Percentiles rank a stretch among this genome's conserved stretches.
Evolutionary conservation across 2,888 invertebrate species (phyloP).

Genomic region (Pimpla rufipes): DNA sequence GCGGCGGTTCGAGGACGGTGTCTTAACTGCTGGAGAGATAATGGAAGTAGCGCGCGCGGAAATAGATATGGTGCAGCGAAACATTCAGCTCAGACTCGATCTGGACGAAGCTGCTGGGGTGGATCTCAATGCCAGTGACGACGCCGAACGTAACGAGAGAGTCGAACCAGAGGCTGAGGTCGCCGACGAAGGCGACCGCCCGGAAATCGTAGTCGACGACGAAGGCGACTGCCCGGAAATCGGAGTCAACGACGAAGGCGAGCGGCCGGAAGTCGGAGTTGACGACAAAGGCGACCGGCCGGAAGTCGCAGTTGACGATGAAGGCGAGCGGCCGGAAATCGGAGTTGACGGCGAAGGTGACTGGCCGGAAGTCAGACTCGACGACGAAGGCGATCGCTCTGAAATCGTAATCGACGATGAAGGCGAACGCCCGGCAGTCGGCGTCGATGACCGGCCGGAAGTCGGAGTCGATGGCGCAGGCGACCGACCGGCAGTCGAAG

Average conservation of each 20-base stretch:
- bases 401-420: too few relatives aligned
- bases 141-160: neutral
- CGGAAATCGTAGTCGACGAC: neutral
- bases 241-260: neutral
- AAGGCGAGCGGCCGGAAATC: too few relatives aligned
- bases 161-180: neutral
- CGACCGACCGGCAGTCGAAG: too few relatives aligned
- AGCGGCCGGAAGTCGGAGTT: neutral
- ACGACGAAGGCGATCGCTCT: too few relatives aligned
- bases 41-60: neutral
- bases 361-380: too few relatives aligned
- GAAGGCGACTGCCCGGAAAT: neutral
- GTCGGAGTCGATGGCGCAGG: too few relatives aligned
- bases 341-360: too few relatives aligned
- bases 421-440: too few relatives aligned
- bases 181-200: neutral
- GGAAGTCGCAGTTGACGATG: too few relatives aligned
- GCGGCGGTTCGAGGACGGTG: neutral
- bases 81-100: neutral
- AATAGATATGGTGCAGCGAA: neutral
- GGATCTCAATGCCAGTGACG: neutral
- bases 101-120: neutral
- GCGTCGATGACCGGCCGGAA: too few relatives aligned
- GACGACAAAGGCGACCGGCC: too few relatives aligned
- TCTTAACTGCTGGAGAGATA: neutral